Base-by-base conservation (phyloP, 2,113 vertebrate genomes). In the Aptenodytes patagonicus region DNA sequence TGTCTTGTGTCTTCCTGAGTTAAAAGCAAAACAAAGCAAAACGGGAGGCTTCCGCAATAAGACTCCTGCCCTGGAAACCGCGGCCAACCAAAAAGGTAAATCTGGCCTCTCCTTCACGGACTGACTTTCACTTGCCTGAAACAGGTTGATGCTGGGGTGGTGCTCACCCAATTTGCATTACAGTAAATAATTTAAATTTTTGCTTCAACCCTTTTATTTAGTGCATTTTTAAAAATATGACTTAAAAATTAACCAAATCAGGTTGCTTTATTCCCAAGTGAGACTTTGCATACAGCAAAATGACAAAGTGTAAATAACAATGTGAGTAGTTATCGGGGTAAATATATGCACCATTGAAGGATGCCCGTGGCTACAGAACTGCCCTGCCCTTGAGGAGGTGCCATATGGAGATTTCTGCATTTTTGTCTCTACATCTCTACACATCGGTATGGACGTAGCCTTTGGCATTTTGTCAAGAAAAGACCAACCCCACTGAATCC, bases 361-460 rank as follows among this genome's bases (percentile, higher is more conserved):
- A 29, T 5, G 57, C 32, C 38, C 25, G 28, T 21, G 57, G 51
- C 52, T 76, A 24, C 11, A 3, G 80, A 11, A 11, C 4, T 47
- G 24, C 26, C 51, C 18, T 76, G 51, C 44, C 8, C 57, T 3
- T 7, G 25, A 72, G 87, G 52, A 76, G 21, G n/a, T 28, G n/a
- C 36, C 79, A 0, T 4, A 9, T 13, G n/a, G 47, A 83, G 28
- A 12, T 14, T 72, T 54, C 83, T 91, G 58, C 44, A 9, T 32
- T 72, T 65, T 40, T 47, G 34, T 29, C 60, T 64, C 58, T 22
- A n/a, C 31, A 8, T 42, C 62, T 58, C 44, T 47, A 20, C 8
- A 4, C 10, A 2, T 17, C 3, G 20, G 5, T 29, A 34, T 11
- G 77, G 31, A 25, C 0, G 0, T 2, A 44, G 52, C 25, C 44